Evolutionary conservation across 2,888 invertebrate species (phyloP), one percentile per base, ranked within the genome.

Genomic region (Eumacrocentrus americanus): DNA sequence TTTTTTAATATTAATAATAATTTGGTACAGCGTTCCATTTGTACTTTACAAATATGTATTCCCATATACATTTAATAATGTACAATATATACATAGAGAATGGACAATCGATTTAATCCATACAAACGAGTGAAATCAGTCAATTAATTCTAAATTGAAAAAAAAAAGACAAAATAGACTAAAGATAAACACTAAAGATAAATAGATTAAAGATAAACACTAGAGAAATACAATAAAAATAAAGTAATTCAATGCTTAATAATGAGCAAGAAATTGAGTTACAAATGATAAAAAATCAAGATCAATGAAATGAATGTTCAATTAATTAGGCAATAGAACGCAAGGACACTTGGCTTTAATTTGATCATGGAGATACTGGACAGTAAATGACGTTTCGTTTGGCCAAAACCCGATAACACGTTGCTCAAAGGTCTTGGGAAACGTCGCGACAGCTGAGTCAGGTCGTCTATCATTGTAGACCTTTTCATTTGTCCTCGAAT

Each of bases 371-470:
- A 77, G 51, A 34, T n/a, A 54, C 0, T 70, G 51, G 55, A 73
- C 67, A 9, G 65, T 55, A 1, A 75, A 34, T 2, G 55, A 18
- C 22, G 58, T 16, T 37, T 72, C 68, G 3, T 56, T 18, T 14
- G 71, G 70, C 73, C 74, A 78, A 53, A 67, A 51, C 76, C 75
- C 77, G 20, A 73, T 44, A 3, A 77, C 14, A 29, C 74, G 67
- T 5, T 63, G 69, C n/a, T 63, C 57, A 52, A 75, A 70, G 1
- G 72, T 65, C 44, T 73, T 65, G 2, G 38, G 11, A 58, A 78
- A 79, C 25, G 23, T 65, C 3, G 74, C 74, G 44, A 58, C 61
- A 11, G 71, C 71, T 0, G 7, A 2, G 0, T 38, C 2, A n/a
- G 75, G 76, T 51, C 65, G 68, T 2, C 69, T 46, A 0, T n/a